Conservation (phyloP, 2,888 invertebrate genomes). For the Drosophila pseudotalamancana region DNA sequence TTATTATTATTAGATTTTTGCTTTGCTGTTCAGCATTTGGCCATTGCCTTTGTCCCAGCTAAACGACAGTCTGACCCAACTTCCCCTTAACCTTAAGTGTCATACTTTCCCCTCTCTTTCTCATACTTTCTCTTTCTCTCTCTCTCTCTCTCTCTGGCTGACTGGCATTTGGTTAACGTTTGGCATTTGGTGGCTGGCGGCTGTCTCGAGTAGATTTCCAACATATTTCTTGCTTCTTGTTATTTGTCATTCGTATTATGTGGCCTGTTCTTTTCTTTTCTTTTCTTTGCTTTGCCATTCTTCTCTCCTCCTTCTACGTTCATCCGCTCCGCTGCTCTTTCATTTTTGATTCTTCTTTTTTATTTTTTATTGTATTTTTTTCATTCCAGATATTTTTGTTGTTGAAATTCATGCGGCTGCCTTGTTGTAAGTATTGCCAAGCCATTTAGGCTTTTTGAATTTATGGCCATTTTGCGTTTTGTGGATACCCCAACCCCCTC, state of each 20-base stretch:
- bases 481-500: slow-evolving; percentile 39
- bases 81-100: slow-evolving; percentile 57
- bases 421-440: slow-evolving; percentile 54
- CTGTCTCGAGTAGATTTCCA: slow-evolving; percentile 73
- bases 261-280: slow-evolving; percentile 4
- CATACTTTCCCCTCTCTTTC: slow-evolving; percentile 34
- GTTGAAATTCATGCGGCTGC: slow-evolving; percentile 33
- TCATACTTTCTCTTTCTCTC: slow-evolving; percentile 17
- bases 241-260: slow-evolving; percentile 74
- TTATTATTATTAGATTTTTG: slow-evolving; percentile 76
- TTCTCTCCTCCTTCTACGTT: neutral
- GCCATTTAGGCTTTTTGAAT: slow-evolving; percentile 73
- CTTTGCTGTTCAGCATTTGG: slow-evolving; percentile 46
- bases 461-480: slow-evolving; percentile 76
- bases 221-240: slow-evolving; percentile 72
- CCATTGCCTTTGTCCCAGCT: slow-evolving; percentile 45
- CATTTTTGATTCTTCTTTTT: neutral
- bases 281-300: neutral
- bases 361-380: slow-evolving; percentile 1
- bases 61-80: neutral
- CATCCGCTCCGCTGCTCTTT: no score
- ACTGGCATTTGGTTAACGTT: slow-evolving; percentile 48
- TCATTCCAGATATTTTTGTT: no score
- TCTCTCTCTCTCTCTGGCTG: slow-evolving; percentile 8
- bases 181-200: slow-evolving; percentile 56